Conservation (phyloP, 2,797 vertebrate species). For the Sphaeramia orbicularis region DNA sequence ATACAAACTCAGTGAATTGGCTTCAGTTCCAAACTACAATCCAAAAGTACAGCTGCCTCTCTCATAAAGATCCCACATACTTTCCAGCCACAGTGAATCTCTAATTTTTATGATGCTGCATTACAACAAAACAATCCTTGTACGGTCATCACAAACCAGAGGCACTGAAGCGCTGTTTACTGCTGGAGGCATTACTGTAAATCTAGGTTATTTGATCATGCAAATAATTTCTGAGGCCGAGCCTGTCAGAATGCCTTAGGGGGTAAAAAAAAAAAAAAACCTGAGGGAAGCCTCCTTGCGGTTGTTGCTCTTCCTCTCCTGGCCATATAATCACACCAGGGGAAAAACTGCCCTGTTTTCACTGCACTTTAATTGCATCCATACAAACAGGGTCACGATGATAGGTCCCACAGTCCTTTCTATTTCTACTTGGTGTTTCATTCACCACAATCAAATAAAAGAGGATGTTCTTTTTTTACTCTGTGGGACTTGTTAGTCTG, state of each 20-base stretch:
- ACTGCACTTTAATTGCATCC: constrained; percentile 56
- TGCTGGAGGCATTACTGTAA: constrained; percentile 21
- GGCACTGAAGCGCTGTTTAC: constrained; percentile 66
- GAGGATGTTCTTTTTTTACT: constrained; percentile 21
- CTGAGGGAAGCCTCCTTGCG: constrained; percentile 33
- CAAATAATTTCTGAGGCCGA: constrained; percentile 24
- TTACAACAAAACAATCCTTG: constrained; percentile 68
- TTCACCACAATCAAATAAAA: constrained; percentile 41
- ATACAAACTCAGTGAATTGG: constrained; percentile 49
- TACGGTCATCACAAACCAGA: constrained; percentile 53
- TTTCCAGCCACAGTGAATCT: constrained; percentile 68
- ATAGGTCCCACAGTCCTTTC: constrained; percentile 34
- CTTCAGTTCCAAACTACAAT: constrained; percentile 34
- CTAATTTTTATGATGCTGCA: constrained; percentile 42
- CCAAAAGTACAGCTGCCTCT: constrained; percentile 48
- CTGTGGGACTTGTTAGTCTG: constrained; percentile 11
- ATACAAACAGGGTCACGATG: constrained; percentile 44
- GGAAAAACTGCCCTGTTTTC: constrained; percentile 24
- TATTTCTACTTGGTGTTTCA: constrained; percentile 40
- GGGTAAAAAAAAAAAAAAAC: too few relatives aligned
- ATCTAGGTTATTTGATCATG: constrained; percentile 29
- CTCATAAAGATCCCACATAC: constrained; percentile 60
- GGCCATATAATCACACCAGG: constrained; percentile 41
- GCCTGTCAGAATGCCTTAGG: constrained; percentile 27
- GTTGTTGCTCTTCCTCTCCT: constrained; percentile 37